These are phyloP conservation scores for Gasteruption jaculator DNA, from an alignment of 2,888 invertebrate genomes.

Conservation along the genomic window DNA sequence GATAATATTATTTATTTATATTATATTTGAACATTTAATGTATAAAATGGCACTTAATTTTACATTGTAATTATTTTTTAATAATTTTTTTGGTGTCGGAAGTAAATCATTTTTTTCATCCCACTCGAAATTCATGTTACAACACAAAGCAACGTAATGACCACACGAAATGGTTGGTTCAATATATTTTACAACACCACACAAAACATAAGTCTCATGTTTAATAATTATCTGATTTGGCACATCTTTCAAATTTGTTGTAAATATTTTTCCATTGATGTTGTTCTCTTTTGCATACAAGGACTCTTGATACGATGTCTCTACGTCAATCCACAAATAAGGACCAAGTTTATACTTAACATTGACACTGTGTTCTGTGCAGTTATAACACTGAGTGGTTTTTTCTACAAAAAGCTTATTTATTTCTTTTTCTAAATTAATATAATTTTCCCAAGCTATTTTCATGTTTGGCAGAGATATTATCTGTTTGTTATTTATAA, in stretches of 20 bases:
- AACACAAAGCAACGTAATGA: slow-evolving; percentile 4
- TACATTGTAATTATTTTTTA: no score
- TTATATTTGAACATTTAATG: no score
- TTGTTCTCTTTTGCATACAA: neutral
- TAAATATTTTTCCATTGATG: slow-evolving; percentile 2
- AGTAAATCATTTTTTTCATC: slow-evolving; percentile 5
- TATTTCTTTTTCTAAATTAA: no score
- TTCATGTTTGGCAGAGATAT: no score
- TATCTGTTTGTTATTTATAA: no score
- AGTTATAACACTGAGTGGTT: no score
- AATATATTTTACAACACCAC: slow-evolving; percentile 1
- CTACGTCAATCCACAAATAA: slow-evolving; percentile 1
- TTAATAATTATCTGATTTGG: neutral
- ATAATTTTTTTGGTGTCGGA: no score
- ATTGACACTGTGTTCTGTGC: no score
- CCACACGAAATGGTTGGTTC: neutral
- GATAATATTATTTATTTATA: no score
- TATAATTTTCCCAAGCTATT: no score
- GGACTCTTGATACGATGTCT: slow-evolving; percentile 2
- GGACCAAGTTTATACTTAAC: slow-evolving; percentile 2
- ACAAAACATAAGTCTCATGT: slow-evolving; percentile 3
- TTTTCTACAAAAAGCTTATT: no score
- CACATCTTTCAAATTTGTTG: slow-evolving; percentile 4
- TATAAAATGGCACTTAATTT: no score
- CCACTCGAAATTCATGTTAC: slow-evolving; percentile 1